Evolutionary conservation across 1,140 invertebrate genomes (phyloP).

Genomic region (Ridgeia piscesae): DNA sequence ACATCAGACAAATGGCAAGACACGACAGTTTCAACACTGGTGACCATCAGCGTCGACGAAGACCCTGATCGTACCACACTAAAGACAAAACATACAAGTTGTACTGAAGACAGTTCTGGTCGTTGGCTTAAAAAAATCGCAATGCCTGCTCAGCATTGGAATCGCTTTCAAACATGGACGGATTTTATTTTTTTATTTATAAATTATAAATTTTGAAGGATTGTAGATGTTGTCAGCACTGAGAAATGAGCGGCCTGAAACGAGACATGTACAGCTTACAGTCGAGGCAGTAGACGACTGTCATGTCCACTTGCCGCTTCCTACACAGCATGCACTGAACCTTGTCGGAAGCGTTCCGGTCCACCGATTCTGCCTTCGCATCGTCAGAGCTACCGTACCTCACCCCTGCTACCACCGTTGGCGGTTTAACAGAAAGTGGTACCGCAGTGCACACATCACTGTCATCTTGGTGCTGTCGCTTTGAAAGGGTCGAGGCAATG

Average conservation of each 20-base stretch:
- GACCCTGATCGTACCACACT: not conserved
- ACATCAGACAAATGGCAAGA: not conserved
- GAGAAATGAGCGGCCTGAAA: slow-evolving; percentile 58
- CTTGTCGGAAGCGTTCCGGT: slow-evolving; percentile 35
- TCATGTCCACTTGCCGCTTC: slow-evolving; percentile 75
- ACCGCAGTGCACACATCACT: not conserved
- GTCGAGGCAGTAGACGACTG: slow-evolving; percentile 80
- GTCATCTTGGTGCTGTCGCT: slow-evolving; percentile 1
- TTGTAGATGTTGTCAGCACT: not conserved
- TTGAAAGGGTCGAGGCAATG: not conserved
- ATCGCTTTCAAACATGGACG: not conserved
- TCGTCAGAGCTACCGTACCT: slow-evolving; percentile 17
- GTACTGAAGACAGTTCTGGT: not conserved
- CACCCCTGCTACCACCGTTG: slow-evolving; percentile 22
- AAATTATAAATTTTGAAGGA: not conserved
- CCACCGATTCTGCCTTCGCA: slow-evolving; percentile 28
- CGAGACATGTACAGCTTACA: slow-evolving; percentile 90
- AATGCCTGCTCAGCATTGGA: not conserved
- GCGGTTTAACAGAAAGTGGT: not conserved
- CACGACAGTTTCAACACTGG: not conserved
- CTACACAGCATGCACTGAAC: slow-evolving; percentile 78
- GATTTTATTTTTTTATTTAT: too few relatives aligned
- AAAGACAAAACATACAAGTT: not conserved
- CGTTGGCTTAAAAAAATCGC: not conserved
- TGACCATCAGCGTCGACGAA: not conserved